Base-by-base conservation (phyloP, 2,113 vertebrate genomes). In the Haemorhous mexicanus region DNA sequence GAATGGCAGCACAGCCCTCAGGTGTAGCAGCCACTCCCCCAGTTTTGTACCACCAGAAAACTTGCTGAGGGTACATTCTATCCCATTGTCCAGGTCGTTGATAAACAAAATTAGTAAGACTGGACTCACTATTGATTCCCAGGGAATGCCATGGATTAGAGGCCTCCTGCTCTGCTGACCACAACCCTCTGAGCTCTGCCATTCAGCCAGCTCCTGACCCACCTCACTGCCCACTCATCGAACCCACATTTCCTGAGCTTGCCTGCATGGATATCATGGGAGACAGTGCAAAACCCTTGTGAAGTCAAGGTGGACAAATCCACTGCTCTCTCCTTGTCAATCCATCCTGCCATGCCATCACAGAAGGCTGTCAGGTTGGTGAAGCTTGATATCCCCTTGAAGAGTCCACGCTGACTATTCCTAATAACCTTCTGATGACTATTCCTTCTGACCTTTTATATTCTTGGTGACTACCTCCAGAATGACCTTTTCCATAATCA, bases 311-410 rank as follows among this genome's bases (percentile, higher is more conserved):
- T 1, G 6, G 33, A 30, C 15, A 59, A 50, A 37, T 14, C 22
- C 28, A 52, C 2, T 67, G 28, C 13, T 59, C 27, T 74, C 15
- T 13, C 22, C 44, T 37, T 2, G 0, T 20, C 0, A 0, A 20
- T 20, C 33, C 18, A 46, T 37, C 32, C 35, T 43, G 32, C 32
- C 50, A 33, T 43, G 52, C 16, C 23, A 46, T 59, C 28, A 61
- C 8, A 53, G 52, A 46, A 59, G 28, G 33, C 5, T 64, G 12
- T 44, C 44, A 58, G 44, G 37, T 50, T 27, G 27, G 21, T 19
- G 10, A 44, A 27, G 10, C 33, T 35, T 37, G 27, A 50, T 23
- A 50, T 64, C 32, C 37, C 4, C 22, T 58, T 73, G 22, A 50
- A 11, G 19, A 81, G n/a, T 46, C 19, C 52, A 67, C 0, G 0